A percentile compares a stretch with the other conserved stretches of the same genome.
phyloP scores from a whole-genome alignment of 1,140 invertebrate genomes.

The Drosophila repletoides region DNA sequence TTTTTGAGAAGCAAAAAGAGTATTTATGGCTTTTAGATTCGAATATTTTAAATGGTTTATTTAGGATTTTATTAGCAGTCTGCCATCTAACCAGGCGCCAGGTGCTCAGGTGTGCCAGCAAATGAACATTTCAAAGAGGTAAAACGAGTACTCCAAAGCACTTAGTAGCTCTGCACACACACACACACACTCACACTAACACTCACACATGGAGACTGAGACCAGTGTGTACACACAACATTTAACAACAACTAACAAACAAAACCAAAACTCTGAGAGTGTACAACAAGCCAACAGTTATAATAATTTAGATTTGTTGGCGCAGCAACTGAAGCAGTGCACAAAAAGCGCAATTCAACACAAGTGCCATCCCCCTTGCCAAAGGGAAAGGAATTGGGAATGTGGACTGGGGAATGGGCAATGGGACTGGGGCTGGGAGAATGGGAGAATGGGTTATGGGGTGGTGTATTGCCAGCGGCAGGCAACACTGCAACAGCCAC shows the following conservation, averaged over 20 bases:
- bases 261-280: slow-evolving; percentile 20
- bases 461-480: slow-evolving; percentile 14
- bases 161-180: slow-evolving; percentile 38
- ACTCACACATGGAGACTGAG: neutral
- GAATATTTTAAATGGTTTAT: neutral
- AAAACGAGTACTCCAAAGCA: slow-evolving; percentile 31
- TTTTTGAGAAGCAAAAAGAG: no score
- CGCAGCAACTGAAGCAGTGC: slow-evolving; percentile 40
- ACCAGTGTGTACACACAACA: slow-evolving; percentile 22
- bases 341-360: slow-evolving; percentile 64
- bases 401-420: neutral
- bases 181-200: neutral
- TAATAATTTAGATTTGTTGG: slow-evolving; percentile 57
- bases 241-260: slow-evolving; percentile 40
- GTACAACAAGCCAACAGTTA: slow-evolving; percentile 32
- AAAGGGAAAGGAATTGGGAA: neutral
- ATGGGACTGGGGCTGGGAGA: neutral
- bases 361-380: slow-evolving; percentile 3
- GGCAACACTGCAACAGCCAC: slow-evolving; percentile 46
- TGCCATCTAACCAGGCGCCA: no score
- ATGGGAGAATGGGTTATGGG: neutral
- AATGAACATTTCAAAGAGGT: slow-evolving; percentile 14
- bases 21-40: neutral
- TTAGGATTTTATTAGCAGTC: slow-evolving; percentile 1
- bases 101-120: slow-evolving; percentile 28